Conservation (phyloP, 2,113 vertebrate species). For the Aegotheles bennettii region DNA sequence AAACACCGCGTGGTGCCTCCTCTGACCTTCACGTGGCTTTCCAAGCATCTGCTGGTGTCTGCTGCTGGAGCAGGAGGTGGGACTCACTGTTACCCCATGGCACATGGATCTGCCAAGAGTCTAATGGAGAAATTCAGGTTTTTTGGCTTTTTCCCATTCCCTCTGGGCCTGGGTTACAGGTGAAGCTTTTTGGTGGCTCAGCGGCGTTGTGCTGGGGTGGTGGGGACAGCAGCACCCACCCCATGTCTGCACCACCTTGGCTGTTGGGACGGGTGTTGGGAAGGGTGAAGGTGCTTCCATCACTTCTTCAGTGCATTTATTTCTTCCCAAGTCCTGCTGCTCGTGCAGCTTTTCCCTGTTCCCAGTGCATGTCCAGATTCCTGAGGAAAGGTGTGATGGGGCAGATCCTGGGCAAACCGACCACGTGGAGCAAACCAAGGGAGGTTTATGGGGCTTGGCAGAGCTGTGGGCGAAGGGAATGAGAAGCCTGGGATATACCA, state of each 20-base stretch:
- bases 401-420: neutral
- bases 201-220: too few relatives aligned
- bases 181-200: too few relatives aligned
- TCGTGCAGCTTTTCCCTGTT: neutral
- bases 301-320: neutral
- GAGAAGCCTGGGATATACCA: fast-evolving
- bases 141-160: too few relatives aligned
- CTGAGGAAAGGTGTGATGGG: neutral
- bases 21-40: fast-evolving
- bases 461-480: fast-evolving
- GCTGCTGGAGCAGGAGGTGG: neutral
- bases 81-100: too few relatives aligned
- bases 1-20: neutral
- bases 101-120: fast-evolving
- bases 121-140: fast-evolving
- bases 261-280: too few relatives aligned
- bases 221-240: too few relatives aligned
- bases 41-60: neutral
- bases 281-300: fast-evolving
- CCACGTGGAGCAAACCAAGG: fast-evolving
- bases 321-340: neutral
- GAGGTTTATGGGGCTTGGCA: neutral
- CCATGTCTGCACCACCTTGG: too few relatives aligned
- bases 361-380: neutral
- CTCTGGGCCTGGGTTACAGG: too few relatives aligned